These are phyloP conservation scores for Elgaria multicarinata DNA, from an alignment of 2,113 vertebrate species.

Conservation along the genomic window DNA sequence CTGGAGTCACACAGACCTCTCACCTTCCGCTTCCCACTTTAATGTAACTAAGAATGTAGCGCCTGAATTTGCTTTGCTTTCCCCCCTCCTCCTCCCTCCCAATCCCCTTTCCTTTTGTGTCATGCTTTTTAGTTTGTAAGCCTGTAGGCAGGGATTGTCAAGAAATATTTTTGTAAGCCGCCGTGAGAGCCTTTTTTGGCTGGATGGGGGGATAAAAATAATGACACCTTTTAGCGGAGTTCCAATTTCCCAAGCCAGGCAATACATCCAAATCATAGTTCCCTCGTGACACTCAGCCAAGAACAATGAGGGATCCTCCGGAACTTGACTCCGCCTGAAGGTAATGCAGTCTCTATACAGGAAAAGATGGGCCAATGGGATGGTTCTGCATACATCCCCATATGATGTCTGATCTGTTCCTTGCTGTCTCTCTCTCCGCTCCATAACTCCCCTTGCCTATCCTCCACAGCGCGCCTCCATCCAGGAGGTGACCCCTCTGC, in stretches of 20 bases:
- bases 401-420: slow-evolving; percentile 36
- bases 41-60: too few relatives aligned
- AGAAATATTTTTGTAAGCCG: too few relatives aligned
- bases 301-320: not conserved
- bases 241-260: not conserved
- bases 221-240: not conserved
- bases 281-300: not conserved
- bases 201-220: too few relatives aligned
- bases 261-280: not conserved
- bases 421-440: slow-evolving; percentile 16
- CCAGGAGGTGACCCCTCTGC: slow-evolving; percentile 81
- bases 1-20: too few relatives aligned
- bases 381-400: not conserved
- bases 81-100: too few relatives aligned
- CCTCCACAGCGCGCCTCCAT: slow-evolving; percentile 79
- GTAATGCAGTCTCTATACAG: not conserved
- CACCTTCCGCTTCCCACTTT: not conserved
- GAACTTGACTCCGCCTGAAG: not conserved
- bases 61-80: too few relatives aligned
- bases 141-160: too few relatives aligned
- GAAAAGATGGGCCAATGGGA: not conserved
- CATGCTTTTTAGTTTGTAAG: too few relatives aligned
- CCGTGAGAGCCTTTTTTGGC: too few relatives aligned
- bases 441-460: not conserved
- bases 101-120: too few relatives aligned